Conservation (phyloP, 2,113 vertebrate species). For the Lamprotornis superbus region DNA sequence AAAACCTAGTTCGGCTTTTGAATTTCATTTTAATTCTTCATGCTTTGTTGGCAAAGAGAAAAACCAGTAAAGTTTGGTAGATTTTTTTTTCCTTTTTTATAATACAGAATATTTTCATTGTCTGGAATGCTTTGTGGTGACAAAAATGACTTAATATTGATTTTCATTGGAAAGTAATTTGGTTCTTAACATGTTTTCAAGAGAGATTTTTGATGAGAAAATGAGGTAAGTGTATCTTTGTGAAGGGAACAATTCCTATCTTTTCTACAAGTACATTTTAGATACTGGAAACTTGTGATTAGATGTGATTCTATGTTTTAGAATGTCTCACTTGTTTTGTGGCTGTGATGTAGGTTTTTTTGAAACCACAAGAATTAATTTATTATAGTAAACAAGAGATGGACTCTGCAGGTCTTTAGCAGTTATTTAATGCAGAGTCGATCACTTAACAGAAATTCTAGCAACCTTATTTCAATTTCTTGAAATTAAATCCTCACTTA, state of each 20-base stretch:
- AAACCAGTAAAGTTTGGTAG: accelerated
- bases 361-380: neutral
- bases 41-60: neutral
- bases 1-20: neutral
- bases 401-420: neutral
- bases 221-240: neutral
- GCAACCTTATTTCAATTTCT: neutral
- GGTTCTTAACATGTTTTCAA: neutral
- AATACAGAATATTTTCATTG: neutral
- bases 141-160: neutral
- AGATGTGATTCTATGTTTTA: neutral
- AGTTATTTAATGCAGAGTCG: neutral
- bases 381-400: neutral
- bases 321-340: neutral
- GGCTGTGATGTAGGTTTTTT: neutral
- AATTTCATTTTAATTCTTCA: neutral
- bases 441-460: neutral
- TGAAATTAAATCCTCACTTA: neutral
- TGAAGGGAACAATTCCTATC: neutral
- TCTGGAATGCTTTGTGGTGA: neutral
- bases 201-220: neutral
- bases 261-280: neutral
- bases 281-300: neutral
- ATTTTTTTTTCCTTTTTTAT: neutral
- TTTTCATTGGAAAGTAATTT: neutral